These are phyloP conservation scores for Hypotaenidia okinawae DNA, from an alignment of 2,797 vertebrate genomes.

Conservation along the genomic window DNA sequence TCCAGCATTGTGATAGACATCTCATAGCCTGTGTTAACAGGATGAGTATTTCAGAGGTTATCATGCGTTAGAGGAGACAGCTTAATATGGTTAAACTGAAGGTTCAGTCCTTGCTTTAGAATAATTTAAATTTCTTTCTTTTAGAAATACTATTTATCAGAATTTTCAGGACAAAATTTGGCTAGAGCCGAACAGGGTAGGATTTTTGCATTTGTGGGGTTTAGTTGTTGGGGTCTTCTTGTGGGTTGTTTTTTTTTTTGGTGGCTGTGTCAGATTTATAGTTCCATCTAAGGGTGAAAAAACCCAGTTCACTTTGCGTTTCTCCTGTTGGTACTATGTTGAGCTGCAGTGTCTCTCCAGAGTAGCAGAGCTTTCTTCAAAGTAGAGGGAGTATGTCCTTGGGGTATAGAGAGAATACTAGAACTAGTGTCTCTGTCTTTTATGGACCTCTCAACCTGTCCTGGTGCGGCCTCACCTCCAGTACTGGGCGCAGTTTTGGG, in stretches of 20 bases:
- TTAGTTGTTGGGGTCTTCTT: not conserved
- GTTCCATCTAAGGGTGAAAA: not conserved
- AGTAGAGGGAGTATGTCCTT: not conserved
- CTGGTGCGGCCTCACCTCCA: too few species aligned
- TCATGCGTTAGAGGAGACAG: not conserved
- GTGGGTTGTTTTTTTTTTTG: not conserved
- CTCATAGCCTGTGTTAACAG: not conserved
- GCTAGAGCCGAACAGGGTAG: not conserved
- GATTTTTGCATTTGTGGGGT: not conserved
- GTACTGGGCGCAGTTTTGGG: too few species aligned
- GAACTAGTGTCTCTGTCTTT: not conserved
- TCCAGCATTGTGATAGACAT: not conserved
- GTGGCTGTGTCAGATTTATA: not conserved
- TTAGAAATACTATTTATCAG: not conserved
- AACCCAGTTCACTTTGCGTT: not conserved
- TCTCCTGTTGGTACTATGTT: not conserved
- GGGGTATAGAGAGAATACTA: not conserved
- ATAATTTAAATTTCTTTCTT: not conserved
- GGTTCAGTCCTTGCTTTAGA: not conserved
- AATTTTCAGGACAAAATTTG: not conserved
- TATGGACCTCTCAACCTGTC: not conserved
- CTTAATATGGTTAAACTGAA: not conserved
- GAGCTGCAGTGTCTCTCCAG: not conserved
- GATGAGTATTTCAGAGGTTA: not conserved
- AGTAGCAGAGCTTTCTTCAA: not conserved